Evolutionary conservation across 2,888 invertebrate species (phyloP), one percentile per base, ranked within the genome.

Genomic region (Scaptodrosophila latifasciaeformis): DNA sequence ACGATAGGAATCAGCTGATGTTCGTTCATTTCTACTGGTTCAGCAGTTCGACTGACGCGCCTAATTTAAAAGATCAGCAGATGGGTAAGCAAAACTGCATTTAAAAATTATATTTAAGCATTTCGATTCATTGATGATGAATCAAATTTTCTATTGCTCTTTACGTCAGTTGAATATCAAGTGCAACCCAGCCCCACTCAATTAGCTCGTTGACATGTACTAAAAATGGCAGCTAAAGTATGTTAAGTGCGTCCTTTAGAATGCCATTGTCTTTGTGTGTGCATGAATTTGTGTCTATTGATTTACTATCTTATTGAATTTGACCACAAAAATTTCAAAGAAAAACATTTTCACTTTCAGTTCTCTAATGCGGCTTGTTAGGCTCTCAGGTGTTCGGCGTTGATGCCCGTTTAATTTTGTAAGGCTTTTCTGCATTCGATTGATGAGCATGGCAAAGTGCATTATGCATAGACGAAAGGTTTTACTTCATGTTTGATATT

Each of bases 221-320:
- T 15, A 67, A 63, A 45, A 55, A 46, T 63, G 59, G 27, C 67
- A 63, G 42, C n/a, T n/a, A n/a, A n/a, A n/a, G n/a, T n/a, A n/a
- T n/a, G n/a, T 35, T 15, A 34, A 39, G 45, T 39, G 10, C 44
- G 29, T 45, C 12, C 17, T 13, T 39, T 35, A 47, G 31, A 37
- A 46, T 29, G 40, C 9, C 5, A 5, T 9, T 6, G 27, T 27
- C 9, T 6, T 27, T 9, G 5, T 27, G 5, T 27, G 5, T 27
- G 5, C 5, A 6, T 27, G 27, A 5, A 6, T 6, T 27, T 27
- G 5, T 27, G 9, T 27, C 27, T 27, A 27, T 27, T 27, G 27
- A 27, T 27, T 27, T 27, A 27, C 9, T 27, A 9, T 9, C 27
- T 27, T 9, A 27, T 9, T 27, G 27, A 9, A 5, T 5, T 27